phyloP scores from a whole-genome alignment of 2,797 vertebrate genomes.

The Platyrinchus mystaceus region DNA sequence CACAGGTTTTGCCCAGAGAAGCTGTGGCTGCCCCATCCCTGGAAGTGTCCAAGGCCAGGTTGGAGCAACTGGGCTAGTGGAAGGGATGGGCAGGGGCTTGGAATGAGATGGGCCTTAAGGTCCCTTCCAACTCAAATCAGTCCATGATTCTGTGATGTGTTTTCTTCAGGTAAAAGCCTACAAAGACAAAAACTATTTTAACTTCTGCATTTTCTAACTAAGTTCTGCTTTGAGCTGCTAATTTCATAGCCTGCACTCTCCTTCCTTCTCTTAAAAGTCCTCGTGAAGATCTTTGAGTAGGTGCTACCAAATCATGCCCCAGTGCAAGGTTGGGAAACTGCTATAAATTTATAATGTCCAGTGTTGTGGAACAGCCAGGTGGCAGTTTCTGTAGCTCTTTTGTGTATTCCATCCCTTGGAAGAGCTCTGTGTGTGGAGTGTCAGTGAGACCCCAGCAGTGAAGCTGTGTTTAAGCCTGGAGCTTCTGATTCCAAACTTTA shows the following conservation, averaged over 20 bases:
- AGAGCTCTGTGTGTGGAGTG: not conserved
- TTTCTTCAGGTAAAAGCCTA: not conserved
- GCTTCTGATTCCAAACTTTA: not conserved
- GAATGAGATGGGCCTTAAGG: not conserved
- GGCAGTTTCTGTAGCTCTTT: not conserved
- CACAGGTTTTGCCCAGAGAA: not conserved
- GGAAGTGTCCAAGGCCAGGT: not conserved
- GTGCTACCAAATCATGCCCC: not conserved
- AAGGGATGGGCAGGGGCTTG: accelerated
- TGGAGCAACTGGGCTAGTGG: not conserved
- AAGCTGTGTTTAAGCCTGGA: not conserved
- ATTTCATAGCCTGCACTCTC: not conserved
- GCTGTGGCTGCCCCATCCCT: not conserved
- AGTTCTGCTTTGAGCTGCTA: not conserved
- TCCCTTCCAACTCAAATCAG: not conserved
- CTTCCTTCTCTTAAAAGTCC: not conserved
- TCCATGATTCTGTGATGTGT: not conserved
- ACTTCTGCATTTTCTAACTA: not conserved
- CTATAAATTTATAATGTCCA: accelerated
- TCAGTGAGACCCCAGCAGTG: not conserved
- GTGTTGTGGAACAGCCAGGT: not conserved
- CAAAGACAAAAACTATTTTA: not conserved
- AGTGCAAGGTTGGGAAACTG: not conserved
- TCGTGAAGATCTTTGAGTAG: not conserved
- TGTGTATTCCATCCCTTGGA: not conserved